Evolutionary conservation across 64 coral and sea anemone genomes (phyloP).

Genomic region (Catalaphyllia jardinei): DNA sequence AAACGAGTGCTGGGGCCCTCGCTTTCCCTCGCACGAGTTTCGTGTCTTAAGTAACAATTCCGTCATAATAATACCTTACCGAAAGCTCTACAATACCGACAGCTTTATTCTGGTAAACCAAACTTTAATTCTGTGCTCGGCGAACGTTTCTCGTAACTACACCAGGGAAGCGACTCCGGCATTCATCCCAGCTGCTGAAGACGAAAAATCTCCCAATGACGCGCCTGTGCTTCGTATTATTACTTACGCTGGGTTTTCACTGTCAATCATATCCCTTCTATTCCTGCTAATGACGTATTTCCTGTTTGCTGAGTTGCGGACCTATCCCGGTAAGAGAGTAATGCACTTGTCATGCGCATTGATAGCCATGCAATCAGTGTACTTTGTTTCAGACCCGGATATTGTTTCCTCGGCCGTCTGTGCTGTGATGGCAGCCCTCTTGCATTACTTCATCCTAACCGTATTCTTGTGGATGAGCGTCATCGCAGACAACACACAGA

Average conservation of each 20-base stretch:
- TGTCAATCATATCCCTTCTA: not conserved
- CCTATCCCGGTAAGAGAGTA: not conserved
- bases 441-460: slow-evolving; percentile 1
- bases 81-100: not conserved
- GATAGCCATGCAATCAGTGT: slow-evolving; percentile 14
- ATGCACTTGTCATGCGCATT: slow-evolving; percentile 31
- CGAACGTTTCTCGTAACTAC: not conserved
- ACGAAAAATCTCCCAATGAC: not conserved
- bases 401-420: not conserved
- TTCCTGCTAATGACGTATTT: slow-evolving; percentile 29
- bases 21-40: not conserved
- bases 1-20: not conserved
- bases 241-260: not conserved
- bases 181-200: not conserved
- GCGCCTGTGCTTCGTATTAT: not conserved
- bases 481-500: not conserved
- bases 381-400: not conserved
- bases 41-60: not conserved
- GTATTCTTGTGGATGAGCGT: slow-evolving; percentile 8
- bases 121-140: not conserved
- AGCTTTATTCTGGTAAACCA: not conserved
- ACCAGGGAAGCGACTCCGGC: not conserved
- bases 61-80: not conserved
- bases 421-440: slow-evolving; percentile 1
- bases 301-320: slow-evolving; percentile 19